Evolutionary conservation across 2,113 vertebrate genomes (phyloP).

Genomic region (Mormyrus lacerda): DNA sequence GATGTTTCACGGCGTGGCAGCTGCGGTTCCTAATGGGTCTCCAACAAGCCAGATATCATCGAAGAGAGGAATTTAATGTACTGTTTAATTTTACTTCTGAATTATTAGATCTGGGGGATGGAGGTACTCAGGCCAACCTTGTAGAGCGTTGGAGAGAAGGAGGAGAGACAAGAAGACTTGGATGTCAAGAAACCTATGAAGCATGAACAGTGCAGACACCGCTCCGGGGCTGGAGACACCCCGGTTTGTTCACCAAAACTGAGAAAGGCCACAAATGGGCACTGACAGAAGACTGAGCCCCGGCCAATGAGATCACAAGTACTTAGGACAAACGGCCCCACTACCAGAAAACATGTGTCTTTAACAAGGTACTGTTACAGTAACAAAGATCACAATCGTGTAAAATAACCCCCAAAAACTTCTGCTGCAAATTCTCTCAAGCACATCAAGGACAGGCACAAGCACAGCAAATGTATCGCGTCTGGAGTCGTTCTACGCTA

Average conservation of each 20-base stretch:
- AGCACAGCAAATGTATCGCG: not conserved
- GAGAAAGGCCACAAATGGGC: not conserved
- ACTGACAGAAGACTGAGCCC: not conserved
- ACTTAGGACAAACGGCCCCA: not conserved
- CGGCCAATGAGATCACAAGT: not conserved
- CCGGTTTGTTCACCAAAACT: not conserved
- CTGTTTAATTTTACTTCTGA: constrained; percentile 66
- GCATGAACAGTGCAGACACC: not conserved
- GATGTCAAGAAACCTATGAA: not conserved
- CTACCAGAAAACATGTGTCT: not conserved
- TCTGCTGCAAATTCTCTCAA: not conserved
- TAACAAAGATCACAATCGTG: not conserved
- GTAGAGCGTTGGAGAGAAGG: not conserved
- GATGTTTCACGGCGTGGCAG: constrained; percentile 61
- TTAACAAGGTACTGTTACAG: not conserved
- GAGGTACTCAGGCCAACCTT: not conserved
- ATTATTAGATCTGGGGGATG: constrained; percentile 33
- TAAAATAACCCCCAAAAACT: not conserved
- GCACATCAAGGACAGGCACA: not conserved
- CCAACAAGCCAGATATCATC: constrained; percentile 63
- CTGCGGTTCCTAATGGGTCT: constrained; percentile 62
- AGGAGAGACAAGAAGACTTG: not conserved
- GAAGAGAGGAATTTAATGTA: constrained; percentile 66
- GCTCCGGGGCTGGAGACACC: not conserved
- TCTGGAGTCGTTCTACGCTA: not conserved